Evolutionary conservation across 1,140 invertebrate species (phyloP).

Genomic region (Magallana gigas): DNA sequence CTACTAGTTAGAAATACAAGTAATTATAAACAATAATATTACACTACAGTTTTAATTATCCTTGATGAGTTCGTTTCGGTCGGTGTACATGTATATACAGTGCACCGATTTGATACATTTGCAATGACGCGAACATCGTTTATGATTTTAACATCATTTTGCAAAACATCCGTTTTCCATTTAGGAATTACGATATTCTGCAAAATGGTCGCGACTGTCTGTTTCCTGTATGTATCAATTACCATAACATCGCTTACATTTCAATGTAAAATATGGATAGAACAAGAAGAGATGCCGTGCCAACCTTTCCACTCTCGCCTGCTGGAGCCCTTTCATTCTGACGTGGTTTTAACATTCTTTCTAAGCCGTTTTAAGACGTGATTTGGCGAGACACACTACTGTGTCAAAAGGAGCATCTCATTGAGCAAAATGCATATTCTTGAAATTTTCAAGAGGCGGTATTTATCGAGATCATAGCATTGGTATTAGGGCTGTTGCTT

Average conservation of each 20-base stretch:
- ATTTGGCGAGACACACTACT: conserved; percentile 8
- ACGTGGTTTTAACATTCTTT: conserved; percentile 13
- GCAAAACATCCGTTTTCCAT: too few species aligned
- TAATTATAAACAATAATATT: too few species aligned
- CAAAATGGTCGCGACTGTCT: too few species aligned
- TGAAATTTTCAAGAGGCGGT: not conserved
- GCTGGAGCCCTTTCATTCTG: not conserved
- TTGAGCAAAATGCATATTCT: conserved; percentile 18
- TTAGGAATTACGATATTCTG: too few species aligned
- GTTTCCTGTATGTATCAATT: not conserved
- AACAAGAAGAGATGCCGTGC: not conserved
- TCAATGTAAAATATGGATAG: not conserved
- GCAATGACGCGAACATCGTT: too few species aligned
- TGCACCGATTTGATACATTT: too few species aligned
- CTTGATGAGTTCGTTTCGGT: too few species aligned
- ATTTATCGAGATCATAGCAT: not conserved
- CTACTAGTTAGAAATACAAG: too few species aligned
- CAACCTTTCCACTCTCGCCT: not conserved
- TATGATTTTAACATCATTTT: too few species aligned
- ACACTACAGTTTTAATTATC: too few species aligned
- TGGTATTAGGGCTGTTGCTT: not conserved
- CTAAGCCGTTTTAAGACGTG: not conserved
- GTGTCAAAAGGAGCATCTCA: not conserved
- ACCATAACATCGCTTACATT: not conserved
- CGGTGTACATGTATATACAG: too few species aligned